These are phyloP conservation scores for Microctenopoma lineatum DNA, from an alignment of 2,797 vertebrate genomes.

Conservation along the genomic window DNA sequence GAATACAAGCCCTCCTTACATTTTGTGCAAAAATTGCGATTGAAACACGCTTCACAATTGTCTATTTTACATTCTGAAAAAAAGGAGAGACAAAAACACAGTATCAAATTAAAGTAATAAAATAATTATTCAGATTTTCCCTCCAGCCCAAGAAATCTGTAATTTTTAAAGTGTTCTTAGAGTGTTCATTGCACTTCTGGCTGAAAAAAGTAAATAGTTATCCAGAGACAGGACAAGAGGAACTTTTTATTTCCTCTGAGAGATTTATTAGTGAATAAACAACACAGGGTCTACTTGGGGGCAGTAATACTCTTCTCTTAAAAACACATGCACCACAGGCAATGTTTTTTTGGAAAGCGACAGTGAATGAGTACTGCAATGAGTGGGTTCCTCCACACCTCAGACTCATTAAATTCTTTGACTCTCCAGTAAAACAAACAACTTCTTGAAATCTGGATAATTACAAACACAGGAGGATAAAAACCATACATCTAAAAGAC, in stretches of 20 bases:
- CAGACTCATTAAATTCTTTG: constrained; percentile 57
- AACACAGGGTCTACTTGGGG: constrained; percentile 45
- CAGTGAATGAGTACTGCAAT: constrained; percentile 47
- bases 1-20: constrained; percentile 97
- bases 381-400: constrained; percentile 52
- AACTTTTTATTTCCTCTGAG: constrained; percentile 51
- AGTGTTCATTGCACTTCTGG: constrained; percentile 26
- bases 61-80: constrained; percentile 98
- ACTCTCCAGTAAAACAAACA: constrained; percentile 62
- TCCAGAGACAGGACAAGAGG: constrained; percentile 34
- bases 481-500: constrained; percentile 54
- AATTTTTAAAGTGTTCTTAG: neutral
- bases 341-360: constrained; percentile 38
- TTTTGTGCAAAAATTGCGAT: constrained; percentile 99
- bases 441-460: constrained; percentile 59
- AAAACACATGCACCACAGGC: constrained; percentile 67
- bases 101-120: constrained; percentile 37
- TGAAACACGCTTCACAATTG: constrained; percentile 98
- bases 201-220: constrained; percentile 19
- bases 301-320: constrained; percentile 57
- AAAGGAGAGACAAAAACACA: constrained; percentile 67
- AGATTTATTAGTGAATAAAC: constrained; percentile 67
- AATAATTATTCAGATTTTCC: constrained; percentile 12
- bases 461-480: constrained; percentile 46
- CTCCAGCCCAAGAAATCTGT: constrained; percentile 1